Evolutionary conservation across 2,797 vertebrate species (phyloP).

Genomic region (Pangasius djambal): DNA sequence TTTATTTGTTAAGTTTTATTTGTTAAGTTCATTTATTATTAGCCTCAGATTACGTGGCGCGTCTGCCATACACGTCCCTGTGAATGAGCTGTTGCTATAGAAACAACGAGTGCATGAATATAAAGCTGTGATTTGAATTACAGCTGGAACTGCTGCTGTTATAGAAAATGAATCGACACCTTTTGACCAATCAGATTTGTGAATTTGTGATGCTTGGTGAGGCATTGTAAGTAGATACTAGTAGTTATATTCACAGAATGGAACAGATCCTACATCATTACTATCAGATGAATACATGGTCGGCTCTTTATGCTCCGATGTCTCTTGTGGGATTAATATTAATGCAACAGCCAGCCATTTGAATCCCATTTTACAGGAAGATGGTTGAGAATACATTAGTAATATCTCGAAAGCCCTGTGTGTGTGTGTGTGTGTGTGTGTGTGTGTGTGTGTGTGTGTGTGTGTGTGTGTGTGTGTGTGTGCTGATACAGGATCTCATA

Average conservation of each 20-base stretch:
- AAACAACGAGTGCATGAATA: background rate
- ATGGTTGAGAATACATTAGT: slow-evolving; percentile 61
- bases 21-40: background rate
- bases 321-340: slow-evolving; percentile 25
- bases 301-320: background rate
- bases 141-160: background rate
- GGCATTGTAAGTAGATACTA: background rate
- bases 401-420: background rate
- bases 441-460: background rate
- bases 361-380: slow-evolving; percentile 62
- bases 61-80: background rate
- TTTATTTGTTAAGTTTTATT: background rate
- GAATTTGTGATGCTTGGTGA: background rate
- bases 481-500: slow-evolving; percentile 7
- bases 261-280: slow-evolving; percentile 13
- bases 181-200: background rate
- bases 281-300: background rate
- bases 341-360: slow-evolving; percentile 38
- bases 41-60: background rate
- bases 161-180: background rate
- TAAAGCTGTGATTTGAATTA: background rate
- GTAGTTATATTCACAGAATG: background rate
- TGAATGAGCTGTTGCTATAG: slow-evolving; percentile 1
- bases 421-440: slow-evolving; percentile 1
- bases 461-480: too few species aligned